phyloP scores from a whole-genome alignment of 2,113 vertebrate species.

The Phoxinus phoxinus region DNA sequence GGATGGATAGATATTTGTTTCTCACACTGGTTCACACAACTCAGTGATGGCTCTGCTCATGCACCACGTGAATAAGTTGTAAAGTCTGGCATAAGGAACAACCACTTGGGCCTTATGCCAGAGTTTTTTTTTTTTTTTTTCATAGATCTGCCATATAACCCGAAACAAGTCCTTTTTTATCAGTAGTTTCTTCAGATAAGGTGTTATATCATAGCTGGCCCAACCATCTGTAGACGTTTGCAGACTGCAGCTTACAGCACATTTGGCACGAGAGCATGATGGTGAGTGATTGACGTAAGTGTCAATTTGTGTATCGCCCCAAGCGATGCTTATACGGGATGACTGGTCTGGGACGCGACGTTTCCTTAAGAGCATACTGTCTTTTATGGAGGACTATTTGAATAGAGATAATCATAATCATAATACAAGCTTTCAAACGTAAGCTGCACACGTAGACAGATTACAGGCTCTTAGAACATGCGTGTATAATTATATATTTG shows the following conservation, averaged over 20 bases:
- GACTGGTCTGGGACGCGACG: slow-evolving; percentile 26
- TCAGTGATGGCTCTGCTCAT: not conserved
- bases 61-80: slow-evolving; percentile 5
- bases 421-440: slow-evolving; percentile 52
- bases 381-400: slow-evolving; percentile 48
- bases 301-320: slow-evolving; percentile 18
- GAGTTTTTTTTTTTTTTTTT: not conserved
- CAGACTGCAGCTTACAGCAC: slow-evolving; percentile 5
- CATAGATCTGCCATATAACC: not conserved
- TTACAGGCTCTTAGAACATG: not conserved
- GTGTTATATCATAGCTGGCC: not conserved
- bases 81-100: not conserved
- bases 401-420: slow-evolving; percentile 35
- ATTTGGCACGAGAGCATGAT: slow-evolving; percentile 36
- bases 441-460: not conserved
- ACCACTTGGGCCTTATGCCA: too few species aligned
- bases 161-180: not conserved
- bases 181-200: not conserved
- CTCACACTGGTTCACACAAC: not conserved
- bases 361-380: slow-evolving; percentile 53
- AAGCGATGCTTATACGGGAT: slow-evolving; percentile 21
- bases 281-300: slow-evolving; percentile 39
- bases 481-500: not conserved
- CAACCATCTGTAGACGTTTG: slow-evolving; percentile 13
- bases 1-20: not conserved